Percentiles rank a stretch among this genome's conserved stretches.
These are phyloP conservation scores for Leucophora obtusa DNA, from an alignment of 2,888 invertebrate genomes.

Conservation along the genomic window DNA sequence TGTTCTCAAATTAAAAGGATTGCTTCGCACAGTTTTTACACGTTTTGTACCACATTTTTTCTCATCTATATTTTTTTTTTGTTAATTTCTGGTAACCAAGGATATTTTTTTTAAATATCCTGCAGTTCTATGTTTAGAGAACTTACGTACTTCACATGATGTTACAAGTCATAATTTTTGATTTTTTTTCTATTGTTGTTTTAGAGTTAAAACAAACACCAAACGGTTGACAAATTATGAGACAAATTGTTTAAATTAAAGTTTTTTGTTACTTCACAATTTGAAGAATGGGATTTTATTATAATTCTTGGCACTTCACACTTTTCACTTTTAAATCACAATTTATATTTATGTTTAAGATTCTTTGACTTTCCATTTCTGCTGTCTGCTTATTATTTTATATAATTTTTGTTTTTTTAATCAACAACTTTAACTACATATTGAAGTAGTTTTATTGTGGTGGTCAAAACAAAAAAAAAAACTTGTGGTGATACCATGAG, in stretches of 20 bases:
- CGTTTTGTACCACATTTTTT: conserved; percentile 48
- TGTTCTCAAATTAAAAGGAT: conserved; percentile 67
- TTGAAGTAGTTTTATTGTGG: no score
- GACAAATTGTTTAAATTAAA: conserved; percentile 51
- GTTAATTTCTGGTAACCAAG: conserved; percentile 47
- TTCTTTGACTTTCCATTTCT: no score
- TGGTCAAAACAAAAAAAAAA: no score
- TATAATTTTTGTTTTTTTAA: no score
- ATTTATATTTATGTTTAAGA: no score
- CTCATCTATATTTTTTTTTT: background rate
- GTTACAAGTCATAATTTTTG: conserved; percentile 59
- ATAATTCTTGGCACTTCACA: background rate
- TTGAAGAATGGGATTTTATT: background rate
- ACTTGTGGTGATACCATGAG: no score
- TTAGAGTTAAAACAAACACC: conserved; percentile 21
- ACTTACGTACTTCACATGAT: conserved; percentile 43
- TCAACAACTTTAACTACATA: no score
- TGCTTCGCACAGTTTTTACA: conserved; percentile 53
- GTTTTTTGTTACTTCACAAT: conserved; percentile 22
- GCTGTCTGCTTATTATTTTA: no score
- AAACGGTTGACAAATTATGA: conserved; percentile 58
- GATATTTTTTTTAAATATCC: conserved; percentile 42
- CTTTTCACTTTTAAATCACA: background rate
- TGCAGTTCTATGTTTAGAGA: conserved; percentile 47
- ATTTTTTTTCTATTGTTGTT: conserved; percentile 17